Percentiles rank a stretch among this genome's conserved stretches.
phyloP scores from a whole-genome alignment of 2,888 invertebrate genomes.

The Neocrepidodera transversa region DNA sequence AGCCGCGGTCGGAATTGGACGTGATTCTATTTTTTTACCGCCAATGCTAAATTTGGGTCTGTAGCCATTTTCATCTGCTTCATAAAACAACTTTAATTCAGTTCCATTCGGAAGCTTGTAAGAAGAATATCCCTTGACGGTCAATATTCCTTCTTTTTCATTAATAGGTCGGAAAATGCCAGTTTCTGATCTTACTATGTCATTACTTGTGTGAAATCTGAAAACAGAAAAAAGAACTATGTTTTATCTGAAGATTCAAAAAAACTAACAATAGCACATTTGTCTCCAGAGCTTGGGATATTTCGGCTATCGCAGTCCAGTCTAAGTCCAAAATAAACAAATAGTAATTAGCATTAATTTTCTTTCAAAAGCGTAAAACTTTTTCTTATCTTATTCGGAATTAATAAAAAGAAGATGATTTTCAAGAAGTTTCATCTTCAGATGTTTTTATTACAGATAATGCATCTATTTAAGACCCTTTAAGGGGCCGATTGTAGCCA shows the following conservation, averaged over 20 bases:
- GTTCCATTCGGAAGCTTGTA: background rate
- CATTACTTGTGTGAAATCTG: background rate
- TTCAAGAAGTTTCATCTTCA: too few relatives aligned
- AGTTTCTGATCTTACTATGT: constrained; percentile 2
- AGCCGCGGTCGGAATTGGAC: background rate
- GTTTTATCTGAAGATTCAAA: background rate
- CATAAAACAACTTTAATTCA: background rate
- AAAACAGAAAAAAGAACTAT: background rate
- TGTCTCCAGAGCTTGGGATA: too few relatives aligned
- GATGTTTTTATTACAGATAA: too few relatives aligned
- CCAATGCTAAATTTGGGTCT: constrained; percentile 10
- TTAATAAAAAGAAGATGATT: too few relatives aligned
- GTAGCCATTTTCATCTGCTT: constrained; percentile 15
- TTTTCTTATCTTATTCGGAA: too few relatives aligned
- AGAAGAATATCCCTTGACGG: constrained; percentile 4
- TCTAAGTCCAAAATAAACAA: too few relatives aligned
- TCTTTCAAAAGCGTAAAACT: too few relatives aligned
- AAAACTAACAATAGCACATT: background rate
- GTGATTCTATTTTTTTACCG: background rate
- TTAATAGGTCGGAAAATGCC: background rate
- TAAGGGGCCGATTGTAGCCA: too few relatives aligned
- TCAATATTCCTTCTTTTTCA: background rate
- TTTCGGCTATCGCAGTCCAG: too few relatives aligned
- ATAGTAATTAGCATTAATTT: too few relatives aligned
- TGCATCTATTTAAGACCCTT: too few relatives aligned